A percentile compares a stretch with the other conserved stretches of the same genome.
phyloP scores from a whole-genome alignment of 2,888 invertebrate species.

The Auanema sp. region DNA sequence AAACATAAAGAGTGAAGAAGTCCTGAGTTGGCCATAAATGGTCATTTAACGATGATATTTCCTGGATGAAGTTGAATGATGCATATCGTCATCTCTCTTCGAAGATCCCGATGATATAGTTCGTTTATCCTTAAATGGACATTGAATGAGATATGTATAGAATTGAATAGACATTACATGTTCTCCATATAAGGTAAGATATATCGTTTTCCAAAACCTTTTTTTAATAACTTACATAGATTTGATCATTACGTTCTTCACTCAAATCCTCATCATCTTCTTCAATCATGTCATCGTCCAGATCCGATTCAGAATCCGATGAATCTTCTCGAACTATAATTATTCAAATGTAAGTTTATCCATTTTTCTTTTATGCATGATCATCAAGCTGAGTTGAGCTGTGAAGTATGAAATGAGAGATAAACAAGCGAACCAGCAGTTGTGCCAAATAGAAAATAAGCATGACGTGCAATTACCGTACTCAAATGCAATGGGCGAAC shows the following conservation, averaged over 20 bases:
- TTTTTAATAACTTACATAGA: slow-evolving; percentile 35
- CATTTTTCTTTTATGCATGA: background rate
- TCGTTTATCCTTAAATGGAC: slow-evolving; percentile 43
- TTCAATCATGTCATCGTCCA: slow-evolving; percentile 58
- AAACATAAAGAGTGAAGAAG: too few species aligned
- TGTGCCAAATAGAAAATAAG: slow-evolving; percentile 38
- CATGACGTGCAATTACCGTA: slow-evolving; percentile 39
- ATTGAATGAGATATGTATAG: background rate
- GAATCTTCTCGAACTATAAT: slow-evolving; percentile 58
- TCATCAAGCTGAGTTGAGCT: background rate
- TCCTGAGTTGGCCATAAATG: too few species aligned
- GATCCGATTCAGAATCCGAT: slow-evolving; percentile 58
- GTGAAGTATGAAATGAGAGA: background rate
- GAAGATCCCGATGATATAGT: slow-evolving; percentile 55
- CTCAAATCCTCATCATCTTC: slow-evolving; percentile 62
- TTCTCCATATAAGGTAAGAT: background rate
- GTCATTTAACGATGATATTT: slow-evolving; percentile 3
- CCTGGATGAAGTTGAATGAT: background rate
- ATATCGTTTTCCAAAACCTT: background rate
- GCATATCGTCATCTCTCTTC: slow-evolving; percentile 44
- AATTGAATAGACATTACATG: background rate
- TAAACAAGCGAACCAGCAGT: slow-evolving; percentile 12
- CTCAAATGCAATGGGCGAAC: slow-evolving; percentile 43
- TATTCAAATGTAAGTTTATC: background rate
- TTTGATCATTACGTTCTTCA: slow-evolving; percentile 48